Evolutionary conservation across 1,140 invertebrate species (phyloP).

Genomic region (Nasonia giraulti): DNA sequence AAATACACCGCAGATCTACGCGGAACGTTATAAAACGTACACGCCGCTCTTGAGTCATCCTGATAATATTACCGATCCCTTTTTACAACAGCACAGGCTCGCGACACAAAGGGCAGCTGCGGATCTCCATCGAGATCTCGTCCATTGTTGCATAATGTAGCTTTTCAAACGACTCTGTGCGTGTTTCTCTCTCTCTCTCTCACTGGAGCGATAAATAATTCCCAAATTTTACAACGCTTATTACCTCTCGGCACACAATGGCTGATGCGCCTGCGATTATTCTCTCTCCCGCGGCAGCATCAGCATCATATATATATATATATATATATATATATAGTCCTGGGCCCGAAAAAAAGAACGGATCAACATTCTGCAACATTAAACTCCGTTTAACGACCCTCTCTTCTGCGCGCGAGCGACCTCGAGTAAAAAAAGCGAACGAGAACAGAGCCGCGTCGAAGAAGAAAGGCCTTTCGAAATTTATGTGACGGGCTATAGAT

Average conservation of each 20-base stretch:
- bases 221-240: not conserved
- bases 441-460: not conserved
- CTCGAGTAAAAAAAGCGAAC: not conserved
- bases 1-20: no score
- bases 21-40: not conserved
- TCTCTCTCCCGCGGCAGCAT: not conserved
- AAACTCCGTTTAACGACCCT: constrained; percentile 2
- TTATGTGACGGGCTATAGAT: not conserved
- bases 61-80: not conserved
- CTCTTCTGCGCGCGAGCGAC: not conserved
- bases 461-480: constrained; percentile 6
- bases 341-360: not conserved
- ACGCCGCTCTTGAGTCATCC: no score
- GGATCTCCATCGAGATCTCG: not conserved
- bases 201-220: not conserved
- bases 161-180: not conserved
- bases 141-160: not conserved
- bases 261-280: not conserved
- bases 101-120: not conserved
- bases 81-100: no score
- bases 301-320: no score
- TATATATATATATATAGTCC: no score
- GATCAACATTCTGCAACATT: constrained; percentile 25
- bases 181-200: not conserved
- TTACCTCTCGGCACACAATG: not conserved